Evolutionary conservation across 2,888 invertebrate species (phyloP).

Genomic region (Diarsia mendica): DNA sequence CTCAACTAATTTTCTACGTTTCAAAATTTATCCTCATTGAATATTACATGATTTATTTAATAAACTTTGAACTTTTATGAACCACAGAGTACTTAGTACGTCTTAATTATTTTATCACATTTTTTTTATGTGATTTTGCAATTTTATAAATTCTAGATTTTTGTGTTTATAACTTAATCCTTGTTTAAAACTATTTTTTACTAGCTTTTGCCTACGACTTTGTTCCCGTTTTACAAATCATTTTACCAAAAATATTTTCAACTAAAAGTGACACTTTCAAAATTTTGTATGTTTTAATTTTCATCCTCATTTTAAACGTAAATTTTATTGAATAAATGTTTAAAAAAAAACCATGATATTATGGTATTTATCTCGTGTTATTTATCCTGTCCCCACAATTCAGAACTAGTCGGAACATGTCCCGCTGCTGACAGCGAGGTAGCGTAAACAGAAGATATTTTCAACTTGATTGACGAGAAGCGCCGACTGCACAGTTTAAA

Average conservation of each 20-base stretch:
- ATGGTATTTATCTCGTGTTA: constrained; percentile 17
- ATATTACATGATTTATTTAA: not conserved
- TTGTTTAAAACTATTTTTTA: not conserved
- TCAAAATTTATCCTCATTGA: not conserved
- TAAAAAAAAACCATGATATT: not conserved
- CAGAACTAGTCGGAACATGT: constrained; percentile 64
- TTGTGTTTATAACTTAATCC: not conserved
- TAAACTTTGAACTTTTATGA: not conserved
- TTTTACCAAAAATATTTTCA: not conserved
- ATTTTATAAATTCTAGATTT: not conserved
- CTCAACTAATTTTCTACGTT: not conserved
- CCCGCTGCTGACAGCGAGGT: constrained; percentile 71
- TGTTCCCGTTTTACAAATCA: not conserved
- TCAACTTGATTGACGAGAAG: constrained; percentile 78
- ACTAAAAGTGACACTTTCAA: not conserved
- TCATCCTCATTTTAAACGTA: not conserved
- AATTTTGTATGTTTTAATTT: not conserved
- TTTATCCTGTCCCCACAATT: constrained; percentile 57
- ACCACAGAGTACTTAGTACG: not conserved
- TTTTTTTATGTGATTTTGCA: not conserved
- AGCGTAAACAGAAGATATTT: constrained; percentile 82
- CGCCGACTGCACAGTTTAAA: constrained; percentile 67
- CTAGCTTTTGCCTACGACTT: not conserved
- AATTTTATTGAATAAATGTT: not conserved
- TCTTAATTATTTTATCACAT: not conserved